Percentiles rank a stretch among this genome's conserved stretches.
Evolutionary conservation across 2,113 vertebrate species (phyloP).

Genomic region (Pteronura brasiliensis): DNA sequence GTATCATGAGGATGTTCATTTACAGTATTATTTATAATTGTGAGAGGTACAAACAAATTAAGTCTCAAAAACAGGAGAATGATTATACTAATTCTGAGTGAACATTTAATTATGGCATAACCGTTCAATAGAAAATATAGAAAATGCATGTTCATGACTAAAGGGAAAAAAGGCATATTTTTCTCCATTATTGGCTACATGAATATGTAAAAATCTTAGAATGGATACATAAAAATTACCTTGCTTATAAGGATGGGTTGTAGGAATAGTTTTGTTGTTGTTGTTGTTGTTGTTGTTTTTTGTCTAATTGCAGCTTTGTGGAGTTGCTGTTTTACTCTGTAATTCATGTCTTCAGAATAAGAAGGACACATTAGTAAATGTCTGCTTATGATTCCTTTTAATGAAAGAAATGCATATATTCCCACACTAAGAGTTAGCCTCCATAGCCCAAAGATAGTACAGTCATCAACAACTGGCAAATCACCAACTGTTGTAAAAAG

Average conservation of each 20-base stretch:
- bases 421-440: not conserved
- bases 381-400: not conserved
- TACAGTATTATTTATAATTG: not conserved
- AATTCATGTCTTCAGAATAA: slow-evolving; percentile 28
- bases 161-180: not conserved
- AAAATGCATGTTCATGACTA: not conserved
- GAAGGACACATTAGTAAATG: not conserved
- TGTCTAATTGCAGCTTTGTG: not conserved
- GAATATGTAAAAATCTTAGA: not conserved
- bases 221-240: not conserved
- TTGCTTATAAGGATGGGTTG: not conserved
- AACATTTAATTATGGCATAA: not conserved
- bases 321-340: slow-evolving; percentile 28
- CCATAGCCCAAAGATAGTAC: not conserved
- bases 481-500: not conserved
- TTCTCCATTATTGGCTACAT: not conserved
- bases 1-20: not conserved
- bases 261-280: not conserved
- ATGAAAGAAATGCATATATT: not conserved
- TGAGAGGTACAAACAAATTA: slow-evolving; percentile 29
- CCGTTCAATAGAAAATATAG: not conserved
- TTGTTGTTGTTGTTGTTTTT: not conserved
- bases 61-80: not conserved
- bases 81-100: not conserved
- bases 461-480: not conserved